These are phyloP conservation scores for Parascotia fuliginaria DNA, from an alignment of 2,888 invertebrate species.

Conservation along the genomic window DNA sequence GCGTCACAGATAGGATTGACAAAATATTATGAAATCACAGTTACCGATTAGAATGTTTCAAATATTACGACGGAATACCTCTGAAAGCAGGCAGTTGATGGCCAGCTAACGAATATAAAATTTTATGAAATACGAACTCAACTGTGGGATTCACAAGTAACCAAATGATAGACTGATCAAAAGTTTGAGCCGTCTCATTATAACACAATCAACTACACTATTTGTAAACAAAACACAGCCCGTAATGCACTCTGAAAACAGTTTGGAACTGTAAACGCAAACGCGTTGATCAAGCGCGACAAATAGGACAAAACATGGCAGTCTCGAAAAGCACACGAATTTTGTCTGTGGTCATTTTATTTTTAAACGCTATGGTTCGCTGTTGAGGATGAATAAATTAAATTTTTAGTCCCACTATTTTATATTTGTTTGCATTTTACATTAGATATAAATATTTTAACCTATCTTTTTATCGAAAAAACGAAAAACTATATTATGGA, in stretches of 20 bases:
- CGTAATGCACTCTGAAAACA: slow-evolving; percentile 80
- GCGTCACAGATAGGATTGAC: slow-evolving; percentile 72
- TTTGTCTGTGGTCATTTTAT: slow-evolving; percentile 77
- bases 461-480: too few species aligned
- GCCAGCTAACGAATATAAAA: slow-evolving; percentile 71
- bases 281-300: slow-evolving; percentile 85
- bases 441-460: not conserved
- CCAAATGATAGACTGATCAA: slow-evolving; percentile 60
- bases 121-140: slow-evolving; percentile 76
- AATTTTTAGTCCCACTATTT: too few species aligned
- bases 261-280: slow-evolving; percentile 75
- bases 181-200: slow-evolving; percentile 63
- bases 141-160: slow-evolving; percentile 71
- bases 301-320: slow-evolving; percentile 87
- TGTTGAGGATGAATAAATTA: slow-evolving; percentile 9
- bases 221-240: slow-evolving; percentile 82
- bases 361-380: slow-evolving; percentile 58
- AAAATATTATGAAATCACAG: slow-evolving; percentile 61
- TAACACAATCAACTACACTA: slow-evolving; percentile 72
- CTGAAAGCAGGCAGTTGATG: slow-evolving; percentile 62
- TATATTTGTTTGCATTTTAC: not conserved
- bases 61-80: slow-evolving; percentile 65
- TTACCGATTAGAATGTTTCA: slow-evolving; percentile 53
- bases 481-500: too few species aligned
- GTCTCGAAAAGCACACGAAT: slow-evolving; percentile 79